Conservation (phyloP, 2,113 vertebrate genomes). For the Psophia crepitans region DNA sequence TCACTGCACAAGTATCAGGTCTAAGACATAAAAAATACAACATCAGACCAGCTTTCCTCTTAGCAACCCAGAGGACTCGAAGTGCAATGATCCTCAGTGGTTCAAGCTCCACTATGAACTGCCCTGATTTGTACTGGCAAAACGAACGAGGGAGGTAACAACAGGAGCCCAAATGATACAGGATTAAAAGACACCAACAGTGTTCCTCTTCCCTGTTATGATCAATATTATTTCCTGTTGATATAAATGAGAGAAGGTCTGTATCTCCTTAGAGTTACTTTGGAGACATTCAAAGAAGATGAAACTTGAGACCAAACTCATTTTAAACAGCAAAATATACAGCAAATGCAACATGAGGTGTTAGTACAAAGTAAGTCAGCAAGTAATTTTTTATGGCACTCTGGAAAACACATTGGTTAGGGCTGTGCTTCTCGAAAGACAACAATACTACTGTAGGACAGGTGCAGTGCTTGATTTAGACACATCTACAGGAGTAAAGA, state of each 20-base stretch:
- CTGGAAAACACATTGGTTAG: background rate
- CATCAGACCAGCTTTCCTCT: background rate
- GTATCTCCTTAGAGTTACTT: background rate
- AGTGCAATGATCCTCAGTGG: background rate
- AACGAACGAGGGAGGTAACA: background rate
- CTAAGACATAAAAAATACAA: background rate
- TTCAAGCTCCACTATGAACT: background rate
- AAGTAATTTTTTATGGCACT: background rate
- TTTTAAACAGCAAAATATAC: background rate
- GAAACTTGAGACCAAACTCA: background rate
- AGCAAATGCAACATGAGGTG: background rate
- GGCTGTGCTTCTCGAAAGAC: background rate
- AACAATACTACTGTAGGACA: background rate
- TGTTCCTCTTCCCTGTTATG: background rate
- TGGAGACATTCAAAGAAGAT: background rate
- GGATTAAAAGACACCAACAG: background rate
- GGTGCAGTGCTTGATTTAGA: background rate
- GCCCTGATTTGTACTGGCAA: background rate
- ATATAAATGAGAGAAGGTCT: background rate
- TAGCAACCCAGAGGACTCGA: background rate
- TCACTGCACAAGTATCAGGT: background rate
- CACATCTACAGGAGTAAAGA: background rate
- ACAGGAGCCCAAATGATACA: background rate
- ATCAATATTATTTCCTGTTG: background rate
- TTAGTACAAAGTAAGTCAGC: fast-evolving